Percentiles rank a stretch among this genome's conserved stretches.
Evolutionary conservation across 2,113 vertebrate genomes (phyloP).

Genomic region (Rostratula benghalensis): DNA sequence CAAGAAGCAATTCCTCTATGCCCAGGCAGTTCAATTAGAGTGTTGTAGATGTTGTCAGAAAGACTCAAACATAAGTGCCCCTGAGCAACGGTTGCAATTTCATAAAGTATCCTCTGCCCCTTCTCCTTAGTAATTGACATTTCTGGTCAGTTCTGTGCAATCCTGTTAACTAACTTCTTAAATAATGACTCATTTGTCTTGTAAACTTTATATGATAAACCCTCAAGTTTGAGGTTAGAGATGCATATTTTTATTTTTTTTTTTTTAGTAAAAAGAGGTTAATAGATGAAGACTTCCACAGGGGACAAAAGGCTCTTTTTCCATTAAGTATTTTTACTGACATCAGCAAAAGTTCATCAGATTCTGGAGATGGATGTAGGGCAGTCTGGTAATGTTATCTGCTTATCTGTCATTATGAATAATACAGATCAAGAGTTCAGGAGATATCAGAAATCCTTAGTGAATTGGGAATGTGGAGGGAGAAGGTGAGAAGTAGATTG

Average conservation of each 20-base stretch:
- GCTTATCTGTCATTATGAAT: constrained; percentile 17
- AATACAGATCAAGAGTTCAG: not conserved
- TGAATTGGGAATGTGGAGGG: not conserved
- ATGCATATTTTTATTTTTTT: not conserved
- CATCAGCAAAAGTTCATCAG: not conserved
- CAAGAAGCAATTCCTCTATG: constrained; percentile 72
- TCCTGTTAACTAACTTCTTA: constrained; percentile 74
- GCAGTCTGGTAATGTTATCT: not conserved
- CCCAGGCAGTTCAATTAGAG: constrained; percentile 76
- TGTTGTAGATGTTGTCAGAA: constrained; percentile 73
- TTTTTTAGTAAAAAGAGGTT: constrained; percentile 7
- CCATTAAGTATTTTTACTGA: not conserved
- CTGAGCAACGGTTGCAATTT: constrained; percentile 77
- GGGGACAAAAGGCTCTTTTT: not conserved
- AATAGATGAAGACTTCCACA: not conserved
- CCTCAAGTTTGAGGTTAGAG: not conserved
- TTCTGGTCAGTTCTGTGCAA: constrained; percentile 53
- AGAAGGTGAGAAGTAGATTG: not conserved
- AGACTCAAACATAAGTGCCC: constrained; percentile 72
- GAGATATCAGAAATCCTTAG: not conserved
- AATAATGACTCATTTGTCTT: constrained; percentile 54
- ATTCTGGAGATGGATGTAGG: not conserved
- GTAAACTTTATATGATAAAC: not conserved
- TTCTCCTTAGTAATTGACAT: constrained; percentile 43
- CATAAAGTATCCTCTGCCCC: constrained; percentile 69